Evolutionary conservation across 2,113 vertebrate species (phyloP), one percentile per base, ranked within the genome.

Genomic region (Otocyon megalotis): DNA sequence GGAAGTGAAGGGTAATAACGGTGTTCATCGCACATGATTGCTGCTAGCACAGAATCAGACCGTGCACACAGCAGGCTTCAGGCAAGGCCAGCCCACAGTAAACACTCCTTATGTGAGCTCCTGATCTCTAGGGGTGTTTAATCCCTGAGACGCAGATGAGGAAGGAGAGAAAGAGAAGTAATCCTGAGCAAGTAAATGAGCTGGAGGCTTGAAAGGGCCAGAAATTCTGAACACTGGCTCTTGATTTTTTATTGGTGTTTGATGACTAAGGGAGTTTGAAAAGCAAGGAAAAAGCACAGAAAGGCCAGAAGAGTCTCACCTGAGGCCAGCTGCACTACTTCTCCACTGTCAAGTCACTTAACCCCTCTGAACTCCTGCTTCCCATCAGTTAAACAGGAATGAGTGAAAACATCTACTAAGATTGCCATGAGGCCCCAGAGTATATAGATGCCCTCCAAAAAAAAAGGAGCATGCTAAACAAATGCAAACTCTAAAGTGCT

Each of bases 51-150:
- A 35, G 56, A 37, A 53, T 77, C 93, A 91, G 89, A 63, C 3
- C 16, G 48, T 1, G 17, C 56, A 11, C 8, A 0, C 5, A 26
- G 93, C 63, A 28, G 0, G 76, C 81, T 54, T 30, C 10, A 1
- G 20, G 63, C 8, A 54, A 62, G 35, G n/a, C 67, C 32, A 15
- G 85, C 62, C 54, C 56, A 7, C 37, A 1, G 67, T 77, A n/a
- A 71, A 88, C 35, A 24, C 62, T 37, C 12, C 0, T 5, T 3
- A 6, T 24, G 67, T 74, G 72, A 32, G 60, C 91, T 86, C 58
- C 76, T 15, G 19, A 48, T 97, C 84, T 96, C 95, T 76, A 20
- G 79, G 88, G 28, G 28, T 69, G 30, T 88, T 90, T 84, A 93
- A 76, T 74, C 54, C 79, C 37, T 4, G 76, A 56, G 30, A 32